phyloP scores from a whole-genome alignment of 2,888 invertebrate species.

The Yponomeuta plumbellus region DNA sequence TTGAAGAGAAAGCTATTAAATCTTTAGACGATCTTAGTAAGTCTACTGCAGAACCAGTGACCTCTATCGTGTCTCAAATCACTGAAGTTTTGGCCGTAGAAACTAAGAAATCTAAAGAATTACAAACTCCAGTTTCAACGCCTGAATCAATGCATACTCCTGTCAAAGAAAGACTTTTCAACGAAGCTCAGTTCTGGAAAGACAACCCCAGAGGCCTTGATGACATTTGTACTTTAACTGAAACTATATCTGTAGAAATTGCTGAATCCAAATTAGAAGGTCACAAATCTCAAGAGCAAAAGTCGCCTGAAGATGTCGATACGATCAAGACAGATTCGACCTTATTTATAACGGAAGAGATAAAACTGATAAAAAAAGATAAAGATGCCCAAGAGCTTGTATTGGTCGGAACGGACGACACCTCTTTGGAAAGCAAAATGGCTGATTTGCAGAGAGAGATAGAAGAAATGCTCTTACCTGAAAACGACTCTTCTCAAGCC shows the following conservation, averaged over 20 bases:
- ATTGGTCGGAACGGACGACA: conserved; percentile 31
- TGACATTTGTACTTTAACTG: conserved; percentile 28
- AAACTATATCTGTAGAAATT: conserved; percentile 45
- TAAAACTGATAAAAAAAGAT: conserved; percentile 26
- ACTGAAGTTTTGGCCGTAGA: conserved; percentile 31
- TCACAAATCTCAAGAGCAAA: conserved; percentile 21
- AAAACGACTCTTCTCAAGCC: conserved; percentile 59
- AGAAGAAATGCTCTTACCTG: conserved; percentile 65
- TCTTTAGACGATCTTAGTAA: neutral
- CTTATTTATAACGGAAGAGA: conserved; percentile 31
- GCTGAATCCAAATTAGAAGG: conserved; percentile 24
- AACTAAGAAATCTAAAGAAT: conserved; percentile 38
- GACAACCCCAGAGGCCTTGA: conserved; percentile 44
- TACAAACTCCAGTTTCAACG: conserved; percentile 41
- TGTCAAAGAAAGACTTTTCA: conserved; percentile 59
- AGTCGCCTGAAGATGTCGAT: neutral
- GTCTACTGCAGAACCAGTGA: conserved; percentile 38
- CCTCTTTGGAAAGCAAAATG: conserved; percentile 66
- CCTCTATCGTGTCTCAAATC: neutral
- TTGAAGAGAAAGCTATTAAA: conserved; percentile 40
- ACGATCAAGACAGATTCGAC: neutral
- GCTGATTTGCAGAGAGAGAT: conserved; percentile 69
- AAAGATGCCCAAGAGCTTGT: neutral
- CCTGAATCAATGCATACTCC: conserved; percentile 63
- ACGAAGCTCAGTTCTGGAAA: conserved; percentile 69